phyloP scores from a whole-genome alignment of 2,888 invertebrate genomes.

The Exephanes ischioxanthus region DNA sequence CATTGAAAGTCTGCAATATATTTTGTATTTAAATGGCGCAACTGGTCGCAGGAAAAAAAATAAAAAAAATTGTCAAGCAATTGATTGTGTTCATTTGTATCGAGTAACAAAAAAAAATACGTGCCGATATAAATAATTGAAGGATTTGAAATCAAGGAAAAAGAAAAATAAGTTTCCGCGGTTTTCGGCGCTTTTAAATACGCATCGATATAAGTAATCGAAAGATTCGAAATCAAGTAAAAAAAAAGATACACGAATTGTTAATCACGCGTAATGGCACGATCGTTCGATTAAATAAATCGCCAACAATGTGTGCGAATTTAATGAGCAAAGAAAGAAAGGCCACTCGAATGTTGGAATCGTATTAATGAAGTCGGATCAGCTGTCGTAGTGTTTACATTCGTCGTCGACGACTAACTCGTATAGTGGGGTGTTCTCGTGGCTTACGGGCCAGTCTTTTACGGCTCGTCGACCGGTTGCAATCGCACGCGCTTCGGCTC shows the following conservation, averaged over 20 bases:
- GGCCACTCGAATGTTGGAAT: slow-evolving; percentile 31
- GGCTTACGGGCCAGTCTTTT: slow-evolving; percentile 75
- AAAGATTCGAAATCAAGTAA: background rate
- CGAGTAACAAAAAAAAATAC: background rate
- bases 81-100: background rate
- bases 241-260: background rate
- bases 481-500: slow-evolving; percentile 61
- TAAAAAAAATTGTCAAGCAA: background rate
- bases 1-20: background rate
- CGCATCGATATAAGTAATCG: background rate
- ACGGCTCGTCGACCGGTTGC: slow-evolving; percentile 74
- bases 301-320: background rate
- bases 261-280: background rate
- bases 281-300: background rate
- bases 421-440: slow-evolving; percentile 69
- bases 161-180: background rate
- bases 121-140: background rate
- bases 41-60: background rate
- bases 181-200: background rate
- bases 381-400: slow-evolving; percentile 79
- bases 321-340: slow-evolving; percentile 28
- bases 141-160: background rate
- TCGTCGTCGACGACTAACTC: slow-evolving; percentile 68
- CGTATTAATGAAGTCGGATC: slow-evolving; percentile 67
- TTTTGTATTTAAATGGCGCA: background rate